phyloP scores from a whole-genome alignment of 2,888 invertebrate genomes.

The Hydropsyche betteni region DNA sequence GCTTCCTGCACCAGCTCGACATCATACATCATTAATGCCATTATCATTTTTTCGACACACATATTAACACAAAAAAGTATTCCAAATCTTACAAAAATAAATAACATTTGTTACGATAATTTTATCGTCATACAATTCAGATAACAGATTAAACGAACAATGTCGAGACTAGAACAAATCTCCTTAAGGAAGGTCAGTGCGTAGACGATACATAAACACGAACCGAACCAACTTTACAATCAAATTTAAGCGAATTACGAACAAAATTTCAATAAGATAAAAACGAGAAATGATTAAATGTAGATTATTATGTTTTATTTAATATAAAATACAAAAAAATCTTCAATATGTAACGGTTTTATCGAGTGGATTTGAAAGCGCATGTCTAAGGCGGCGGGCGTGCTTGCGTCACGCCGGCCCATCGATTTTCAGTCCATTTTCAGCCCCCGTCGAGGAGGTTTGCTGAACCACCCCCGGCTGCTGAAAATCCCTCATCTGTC shows the following conservation, averaged over 20 bases:
- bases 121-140: too few relatives aligned
- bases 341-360: background rate
- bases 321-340: background rate
- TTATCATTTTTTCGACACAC: too few relatives aligned
- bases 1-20: too few relatives aligned
- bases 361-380: constrained; percentile 17
- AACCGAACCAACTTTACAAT: background rate
- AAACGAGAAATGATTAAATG: background rate
- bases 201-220: background rate
- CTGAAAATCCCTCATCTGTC: constrained; percentile 1
- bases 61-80: too few relatives aligned
- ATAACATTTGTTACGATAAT: too few relatives aligned
- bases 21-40: too few relatives aligned
- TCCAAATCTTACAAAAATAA: too few relatives aligned
- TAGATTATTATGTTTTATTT: background rate
- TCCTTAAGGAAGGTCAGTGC: constrained; percentile 17
- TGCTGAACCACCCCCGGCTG: constrained; percentile 21
- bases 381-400: constrained; percentile 4
- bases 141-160: too few relatives aligned
- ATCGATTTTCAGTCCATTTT: constrained; percentile 45
- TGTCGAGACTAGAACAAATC: background rate
- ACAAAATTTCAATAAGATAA: background rate
- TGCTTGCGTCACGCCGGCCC: constrained; percentile 33
- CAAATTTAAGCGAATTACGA: background rate
- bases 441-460: constrained; percentile 24